These are phyloP conservation scores for Choloepus didactylus DNA, from an alignment of 2,797 vertebrate species.

Conservation along the genomic window DNA sequence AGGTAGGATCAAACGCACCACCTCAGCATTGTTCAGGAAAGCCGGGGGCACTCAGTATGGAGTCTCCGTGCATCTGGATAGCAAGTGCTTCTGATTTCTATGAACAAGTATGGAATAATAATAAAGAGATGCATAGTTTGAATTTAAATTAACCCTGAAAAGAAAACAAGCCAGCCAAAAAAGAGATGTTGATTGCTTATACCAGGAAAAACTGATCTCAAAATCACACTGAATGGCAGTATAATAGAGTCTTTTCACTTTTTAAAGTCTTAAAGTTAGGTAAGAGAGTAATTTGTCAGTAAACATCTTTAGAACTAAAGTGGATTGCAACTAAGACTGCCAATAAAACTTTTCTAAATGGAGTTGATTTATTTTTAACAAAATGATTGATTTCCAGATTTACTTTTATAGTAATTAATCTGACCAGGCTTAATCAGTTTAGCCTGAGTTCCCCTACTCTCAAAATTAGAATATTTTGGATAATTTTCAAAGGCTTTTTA, in stretches of 20 bases:
- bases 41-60: neutral
- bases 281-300: conserved; percentile 76
- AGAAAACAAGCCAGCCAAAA: conserved; percentile 55
- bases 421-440: conserved; percentile 69
- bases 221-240: conserved; percentile 53
- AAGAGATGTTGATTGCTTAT: conserved; percentile 42
- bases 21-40: neutral
- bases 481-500: conserved; percentile 73
- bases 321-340: conserved; percentile 59
- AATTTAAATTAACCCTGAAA: conserved; percentile 65
- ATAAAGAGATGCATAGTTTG: conserved; percentile 8
- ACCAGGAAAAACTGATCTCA: conserved; percentile 53
- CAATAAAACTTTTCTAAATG: conserved; percentile 77
- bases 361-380: conserved; percentile 74
- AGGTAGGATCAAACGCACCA: neutral
- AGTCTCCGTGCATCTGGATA: neutral
- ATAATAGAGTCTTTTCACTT: conserved; percentile 63
- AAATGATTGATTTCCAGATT: conserved; percentile 76
- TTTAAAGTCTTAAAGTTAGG: conserved; percentile 76
- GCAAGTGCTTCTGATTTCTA: conserved; percentile 55
- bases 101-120: conserved; percentile 63
- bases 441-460: conserved; percentile 3
- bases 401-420: conserved; percentile 77
- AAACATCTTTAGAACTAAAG: conserved; percentile 75
- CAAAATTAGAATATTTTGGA: conserved; percentile 69